Base-by-base conservation (phyloP, 1,140 invertebrate genomes). In the Bombus vancouverensis region DNA sequence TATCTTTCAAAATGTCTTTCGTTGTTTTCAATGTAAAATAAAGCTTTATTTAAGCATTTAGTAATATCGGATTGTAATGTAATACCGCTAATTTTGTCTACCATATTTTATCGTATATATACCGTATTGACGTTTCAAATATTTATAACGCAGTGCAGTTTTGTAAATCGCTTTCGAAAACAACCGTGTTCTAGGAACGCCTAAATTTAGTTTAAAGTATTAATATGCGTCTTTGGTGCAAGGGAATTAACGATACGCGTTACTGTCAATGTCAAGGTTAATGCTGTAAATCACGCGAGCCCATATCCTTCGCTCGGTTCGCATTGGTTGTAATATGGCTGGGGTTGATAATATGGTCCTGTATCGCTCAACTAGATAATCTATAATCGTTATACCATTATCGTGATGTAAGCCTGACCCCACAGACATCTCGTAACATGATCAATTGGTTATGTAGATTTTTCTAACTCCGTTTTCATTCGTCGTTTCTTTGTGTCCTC, bases 391-490 rank as follows among this genome's bases (percentile, higher is more conserved):
- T 90, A 42, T 79, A 47, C 47, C 72, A 70, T 42, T 65, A 87
- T 87, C 83, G 70, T 84, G 85, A 89, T 79, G 81, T 87, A 89
- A 90, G 89, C 73, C 25, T 65, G 71, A 42, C 66, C 78, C 77
- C 73, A 57, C 65, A 74, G 70, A 89, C 34, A n/a, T 62, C 72
- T 81, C 77, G 59, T 66, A 65, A 74, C 62, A 66, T 34, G 81
- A 89, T 87, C 85, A 90, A 89, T 90, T 89, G 81, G 22, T 53
- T 39, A 39, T 79, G 77, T 37, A 75, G 77, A 85, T 85, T 81
- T 81, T 84, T 42, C 76, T 39, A 59, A 70, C 44, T 77, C 71
- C 70, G 25, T 81, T 77, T 72, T 32, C 77, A 37, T 70, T 80
- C 79, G 47, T 18, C 34, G 37, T 70, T 74, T 68, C 47, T 82